Conservation (phyloP, 2,113 vertebrate genomes). For the Madoqua kirkii region DNA sequence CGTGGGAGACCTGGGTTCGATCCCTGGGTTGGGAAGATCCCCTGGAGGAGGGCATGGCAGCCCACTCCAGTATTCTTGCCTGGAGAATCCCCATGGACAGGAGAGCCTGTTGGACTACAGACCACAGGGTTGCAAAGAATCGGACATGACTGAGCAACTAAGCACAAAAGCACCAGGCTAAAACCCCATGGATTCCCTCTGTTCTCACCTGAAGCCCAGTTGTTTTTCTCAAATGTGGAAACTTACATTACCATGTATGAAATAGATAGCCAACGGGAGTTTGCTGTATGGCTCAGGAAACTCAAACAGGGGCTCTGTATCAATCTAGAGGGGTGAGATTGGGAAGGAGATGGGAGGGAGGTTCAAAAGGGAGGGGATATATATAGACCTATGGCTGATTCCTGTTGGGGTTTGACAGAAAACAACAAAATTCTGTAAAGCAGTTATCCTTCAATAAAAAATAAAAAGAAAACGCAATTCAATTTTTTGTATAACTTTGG, state of each 20-base stretch:
- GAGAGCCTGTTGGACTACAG: background rate
- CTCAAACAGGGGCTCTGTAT: background rate
- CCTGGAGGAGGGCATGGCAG: background rate
- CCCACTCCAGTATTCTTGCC: background rate
- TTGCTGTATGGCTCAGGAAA: background rate
- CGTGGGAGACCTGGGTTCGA: background rate
- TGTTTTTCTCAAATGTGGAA: background rate
- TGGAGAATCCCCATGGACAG: background rate
- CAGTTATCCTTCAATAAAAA: background rate
- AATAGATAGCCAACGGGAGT: accelerated
- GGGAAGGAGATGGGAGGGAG: background rate
- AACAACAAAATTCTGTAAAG: background rate
- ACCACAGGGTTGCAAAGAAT: background rate
- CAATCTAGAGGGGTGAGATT: background rate
- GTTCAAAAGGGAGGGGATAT: background rate
- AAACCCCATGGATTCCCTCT: background rate
- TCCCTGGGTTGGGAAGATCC: background rate
- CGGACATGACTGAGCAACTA: background rate
- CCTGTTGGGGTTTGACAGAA: background rate
- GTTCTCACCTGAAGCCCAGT: background rate
- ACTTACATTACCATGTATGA: background rate
- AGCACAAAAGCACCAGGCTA: background rate
- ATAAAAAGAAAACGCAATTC: accelerated
- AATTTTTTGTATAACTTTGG: background rate
- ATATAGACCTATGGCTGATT: background rate